phyloP scores from a whole-genome alignment of 2,113 vertebrate genomes.

The Cygnus atratus region DNA sequence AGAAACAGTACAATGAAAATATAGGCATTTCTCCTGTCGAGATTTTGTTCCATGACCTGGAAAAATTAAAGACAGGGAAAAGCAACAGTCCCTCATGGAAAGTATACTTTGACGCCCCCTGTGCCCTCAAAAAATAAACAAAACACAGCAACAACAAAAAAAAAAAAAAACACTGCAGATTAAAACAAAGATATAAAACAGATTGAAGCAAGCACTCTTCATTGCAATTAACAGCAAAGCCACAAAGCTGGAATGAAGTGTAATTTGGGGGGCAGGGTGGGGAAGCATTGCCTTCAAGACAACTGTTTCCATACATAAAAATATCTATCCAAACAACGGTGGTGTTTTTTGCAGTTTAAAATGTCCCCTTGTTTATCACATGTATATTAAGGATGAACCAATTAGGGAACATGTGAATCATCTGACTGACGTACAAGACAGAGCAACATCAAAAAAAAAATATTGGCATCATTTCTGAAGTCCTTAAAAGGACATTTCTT shows the following conservation, averaged over 20 bases:
- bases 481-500: constrained; percentile 69
- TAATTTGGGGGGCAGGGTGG: rapidly evolving
- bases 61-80: background rate
- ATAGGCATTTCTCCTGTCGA: background rate
- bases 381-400: background rate
- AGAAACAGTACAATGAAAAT: constrained; percentile 53
- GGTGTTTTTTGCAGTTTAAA: background rate
- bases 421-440: background rate
- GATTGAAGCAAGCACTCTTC: background rate
- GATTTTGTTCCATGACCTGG: constrained; percentile 5
- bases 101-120: background rate
- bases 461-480: background rate
- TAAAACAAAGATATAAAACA: background rate
- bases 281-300: background rate
- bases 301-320: background rate
- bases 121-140: background rate
- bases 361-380: background rate
- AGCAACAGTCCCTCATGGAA: background rate
- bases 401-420: constrained; percentile 40
- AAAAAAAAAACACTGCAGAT: background rate
- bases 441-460: background rate
- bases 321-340: background rate
- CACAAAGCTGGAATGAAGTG: background rate
- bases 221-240: background rate
- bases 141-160: no score